phyloP scores from a whole-genome alignment of 1,140 invertebrate species.

The Globodera rostochiensis region DNA sequence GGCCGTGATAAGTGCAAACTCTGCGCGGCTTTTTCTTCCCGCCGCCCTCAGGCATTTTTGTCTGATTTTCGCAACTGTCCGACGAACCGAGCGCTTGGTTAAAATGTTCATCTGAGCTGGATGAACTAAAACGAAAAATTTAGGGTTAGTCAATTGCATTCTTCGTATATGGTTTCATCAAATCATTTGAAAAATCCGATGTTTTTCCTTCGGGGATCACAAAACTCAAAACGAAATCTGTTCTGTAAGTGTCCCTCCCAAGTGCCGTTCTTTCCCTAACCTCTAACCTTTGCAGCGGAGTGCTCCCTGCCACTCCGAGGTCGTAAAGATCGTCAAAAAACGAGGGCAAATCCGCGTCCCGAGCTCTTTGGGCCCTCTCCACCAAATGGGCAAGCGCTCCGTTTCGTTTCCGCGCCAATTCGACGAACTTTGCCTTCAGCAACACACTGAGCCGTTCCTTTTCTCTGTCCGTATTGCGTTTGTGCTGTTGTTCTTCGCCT shows the following conservation, averaged over 20 bases:
- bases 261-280: background rate
- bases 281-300: constrained; percentile 12
- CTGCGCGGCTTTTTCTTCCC: constrained; percentile 38
- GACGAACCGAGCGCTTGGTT: constrained; percentile 3
- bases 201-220: too few relatives aligned
- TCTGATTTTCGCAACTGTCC: constrained; percentile 22
- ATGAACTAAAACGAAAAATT: background rate
- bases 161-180: too few relatives aligned
- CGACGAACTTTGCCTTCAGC: constrained; percentile 26
- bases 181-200: too few relatives aligned
- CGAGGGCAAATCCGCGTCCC: constrained; percentile 38
- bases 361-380: constrained; percentile 37
- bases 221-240: too few relatives aligned
- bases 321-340: constrained; percentile 51
- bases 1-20: constrained; percentile 45
- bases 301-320: constrained; percentile 21
- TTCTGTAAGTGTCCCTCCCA: too few relatives aligned
- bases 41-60: background rate
- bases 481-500: constrained; percentile 12
- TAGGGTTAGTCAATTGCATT: too few relatives aligned
- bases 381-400: constrained; percentile 34
- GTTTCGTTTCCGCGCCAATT: constrained; percentile 31
- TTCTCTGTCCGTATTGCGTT: constrained; percentile 1
- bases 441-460: constrained; percentile 31
- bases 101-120: background rate